A percentile compares a stretch with the other conserved stretches of the same genome.
Evolutionary conservation across 2,888 invertebrate species (phyloP).

Genomic region (Sepioteuthis lessoniana): DNA sequence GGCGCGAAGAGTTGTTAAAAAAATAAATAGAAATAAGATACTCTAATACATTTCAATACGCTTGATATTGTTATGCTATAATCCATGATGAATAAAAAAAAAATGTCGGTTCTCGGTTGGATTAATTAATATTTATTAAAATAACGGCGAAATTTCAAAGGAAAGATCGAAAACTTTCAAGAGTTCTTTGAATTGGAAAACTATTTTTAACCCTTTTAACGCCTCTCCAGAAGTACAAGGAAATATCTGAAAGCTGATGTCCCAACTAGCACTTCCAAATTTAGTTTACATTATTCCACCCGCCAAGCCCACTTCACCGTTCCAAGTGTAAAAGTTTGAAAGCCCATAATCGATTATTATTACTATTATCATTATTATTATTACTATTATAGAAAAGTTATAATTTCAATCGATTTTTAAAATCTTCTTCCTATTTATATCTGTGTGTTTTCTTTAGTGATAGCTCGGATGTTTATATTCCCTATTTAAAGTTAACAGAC

Average conservation of each 20-base stretch:
- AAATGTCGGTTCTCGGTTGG: background rate
- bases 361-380: background rate
- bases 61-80: background rate
- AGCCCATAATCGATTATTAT: background rate
- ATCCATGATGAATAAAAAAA: background rate
- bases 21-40: background rate
- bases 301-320: background rate
- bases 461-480: too few relatives aligned
- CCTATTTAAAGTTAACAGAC: too few relatives aligned
- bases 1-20: background rate
- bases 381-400: background rate
- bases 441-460: too few relatives aligned
- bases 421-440: too few relatives aligned
- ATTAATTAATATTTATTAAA: constrained; percentile 6
- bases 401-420: too few relatives aligned
- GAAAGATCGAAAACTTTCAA: background rate
- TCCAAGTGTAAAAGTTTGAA: background rate
- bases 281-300: background rate
- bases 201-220: constrained; percentile 21
- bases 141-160: background rate
- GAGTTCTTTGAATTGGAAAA: background rate
- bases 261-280: background rate
- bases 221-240: background rate
- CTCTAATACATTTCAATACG: background rate
- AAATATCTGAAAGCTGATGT: background rate